Conservation (phyloP, 1,140 invertebrate genomes). For the Tetramorium simillimum region DNA sequence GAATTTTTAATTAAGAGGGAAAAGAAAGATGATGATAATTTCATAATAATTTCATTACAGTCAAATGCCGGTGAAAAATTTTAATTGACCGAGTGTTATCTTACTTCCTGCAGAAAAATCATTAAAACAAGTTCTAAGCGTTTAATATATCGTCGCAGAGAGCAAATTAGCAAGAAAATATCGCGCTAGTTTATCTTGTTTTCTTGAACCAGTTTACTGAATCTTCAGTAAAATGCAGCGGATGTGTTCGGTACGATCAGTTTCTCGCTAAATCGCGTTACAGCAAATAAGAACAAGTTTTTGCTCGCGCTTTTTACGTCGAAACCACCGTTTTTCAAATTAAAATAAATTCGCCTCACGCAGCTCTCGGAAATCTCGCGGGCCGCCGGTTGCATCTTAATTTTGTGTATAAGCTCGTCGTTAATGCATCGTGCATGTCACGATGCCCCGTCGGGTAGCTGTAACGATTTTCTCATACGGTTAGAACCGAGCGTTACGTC, state of each 20-base stretch:
- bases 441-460: background rate
- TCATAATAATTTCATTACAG: background rate
- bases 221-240: background rate
- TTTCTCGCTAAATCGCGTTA: background rate
- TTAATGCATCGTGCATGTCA: background rate
- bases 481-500: background rate
- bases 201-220: background rate
- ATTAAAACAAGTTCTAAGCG: background rate
- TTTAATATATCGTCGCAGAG: background rate
- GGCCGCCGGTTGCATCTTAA: background rate
- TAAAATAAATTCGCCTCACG: background rate
- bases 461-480: slow-evolving; percentile 8
- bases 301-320: background rate
- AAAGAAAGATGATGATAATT: background rate
- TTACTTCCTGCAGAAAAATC: background rate
- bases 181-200: background rate
- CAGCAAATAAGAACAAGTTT: background rate
- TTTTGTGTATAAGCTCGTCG: background rate
- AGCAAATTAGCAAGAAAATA: background rate
- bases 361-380: background rate
- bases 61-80: background rate
- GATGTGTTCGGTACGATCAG: background rate
- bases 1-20: background rate
- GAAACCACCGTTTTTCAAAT: background rate
- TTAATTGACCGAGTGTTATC: background rate